Evolutionary conservation across 2,113 vertebrate species (phyloP).

Genomic region (Origma solitaria): DNA sequence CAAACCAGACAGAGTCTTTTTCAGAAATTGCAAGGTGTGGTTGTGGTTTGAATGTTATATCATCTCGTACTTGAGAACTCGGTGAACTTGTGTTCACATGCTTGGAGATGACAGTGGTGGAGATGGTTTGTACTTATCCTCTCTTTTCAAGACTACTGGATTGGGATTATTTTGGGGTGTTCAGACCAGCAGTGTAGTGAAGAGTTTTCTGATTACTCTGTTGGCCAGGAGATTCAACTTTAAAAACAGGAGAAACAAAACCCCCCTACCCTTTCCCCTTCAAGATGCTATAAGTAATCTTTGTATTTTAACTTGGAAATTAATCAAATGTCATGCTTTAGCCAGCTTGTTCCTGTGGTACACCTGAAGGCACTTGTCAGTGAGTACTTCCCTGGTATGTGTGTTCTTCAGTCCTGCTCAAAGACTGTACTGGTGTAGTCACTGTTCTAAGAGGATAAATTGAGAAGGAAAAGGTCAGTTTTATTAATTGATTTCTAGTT

Average conservation of each 20-base stretch:
- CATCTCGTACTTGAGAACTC: background rate
- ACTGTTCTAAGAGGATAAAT: background rate
- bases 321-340: background rate
- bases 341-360: background rate
- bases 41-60: background rate
- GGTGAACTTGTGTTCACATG: background rate
- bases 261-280: rapidly evolving
- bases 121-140: background rate
- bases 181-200: background rate
- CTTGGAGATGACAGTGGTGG: background rate
- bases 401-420: background rate
- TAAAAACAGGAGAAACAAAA: background rate
- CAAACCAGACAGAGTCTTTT: background rate
- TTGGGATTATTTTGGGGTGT: background rate
- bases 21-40: slow-evolving; percentile 16
- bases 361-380: background rate
- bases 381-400: background rate
- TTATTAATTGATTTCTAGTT: background rate
- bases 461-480: background rate
- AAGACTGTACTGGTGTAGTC: background rate
- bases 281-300: background rate
- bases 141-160: background rate
- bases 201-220: background rate
- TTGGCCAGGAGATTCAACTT: background rate
- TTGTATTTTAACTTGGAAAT: background rate